Base-by-base conservation (phyloP, 2,888 invertebrate species). In the Copidosoma aretas region DNA sequence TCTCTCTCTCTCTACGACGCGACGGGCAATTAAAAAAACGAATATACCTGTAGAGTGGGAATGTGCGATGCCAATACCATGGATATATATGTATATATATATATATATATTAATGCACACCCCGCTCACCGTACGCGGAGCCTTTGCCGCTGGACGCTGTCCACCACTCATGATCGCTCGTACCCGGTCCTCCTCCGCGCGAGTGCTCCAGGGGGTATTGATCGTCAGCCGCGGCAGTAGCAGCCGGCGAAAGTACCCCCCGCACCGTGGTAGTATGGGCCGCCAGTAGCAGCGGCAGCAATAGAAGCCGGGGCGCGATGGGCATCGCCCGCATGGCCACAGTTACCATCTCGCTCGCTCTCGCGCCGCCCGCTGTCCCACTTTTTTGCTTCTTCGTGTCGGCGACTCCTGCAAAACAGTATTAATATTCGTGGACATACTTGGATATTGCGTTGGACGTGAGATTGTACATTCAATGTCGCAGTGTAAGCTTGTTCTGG, bases 181-280 rank as follows among this genome's bases (percentile, higher is more conserved):
- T 12, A 3, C 59, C 25, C 21, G 21, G 53, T 32, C 52, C 32
- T 21, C 17, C 1, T 25, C n/a, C 51, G 1, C n/a, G 54, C 54
- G 25, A 22, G 54, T 41, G 62, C 46, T 21, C 17, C 54, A 25
- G 15, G 39, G 59, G 54, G 60, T 61, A 67, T 67, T 72, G 67
- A 70, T 65, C 63, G 51, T 14, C 62, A 52, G 57, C 15, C 19
- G 2, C 65, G 60, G 52, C 63, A 68, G 59, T 52, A 59, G 59
- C 64, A 24, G 51, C n/a, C 25, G 56, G 22, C 25, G 25, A 43
- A 43, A 56, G 46, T 43, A 64, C 49, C 49, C 56, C 61, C 60
- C 21, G n/a, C n/a, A n/a, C n/a, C 12, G 41, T 3, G 19, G 10
- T 19, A 43, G 15, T 19, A 21, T 17, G 39, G 15, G 19, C 17